These are phyloP conservation scores for Maconellicoccus hirsutus DNA, from an alignment of 1,140 invertebrate genomes.

Conservation along the genomic window DNA sequence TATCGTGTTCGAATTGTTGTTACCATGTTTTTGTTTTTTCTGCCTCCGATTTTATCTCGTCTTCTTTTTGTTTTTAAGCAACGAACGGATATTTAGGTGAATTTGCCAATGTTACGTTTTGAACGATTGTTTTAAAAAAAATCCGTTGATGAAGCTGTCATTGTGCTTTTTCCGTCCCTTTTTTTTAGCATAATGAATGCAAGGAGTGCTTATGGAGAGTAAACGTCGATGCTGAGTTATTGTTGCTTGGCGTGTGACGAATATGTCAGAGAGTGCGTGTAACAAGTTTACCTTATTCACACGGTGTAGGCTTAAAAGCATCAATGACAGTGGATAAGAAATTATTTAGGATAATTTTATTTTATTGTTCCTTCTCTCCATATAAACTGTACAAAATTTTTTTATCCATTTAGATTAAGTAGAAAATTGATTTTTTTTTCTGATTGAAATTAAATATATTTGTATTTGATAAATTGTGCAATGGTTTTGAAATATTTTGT, in stretches of 20 bases:
- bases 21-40: background rate
- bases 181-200: no score
- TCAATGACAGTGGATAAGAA: background rate
- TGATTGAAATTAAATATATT: conserved; percentile 1
- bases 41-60: no score
- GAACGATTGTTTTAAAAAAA: background rate
- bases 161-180: background rate
- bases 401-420: conserved; percentile 14
- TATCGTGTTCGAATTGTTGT: background rate
- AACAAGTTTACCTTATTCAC: no score
- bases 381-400: conserved; percentile 11
- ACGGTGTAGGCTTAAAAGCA: background rate
- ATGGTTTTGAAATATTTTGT: conserved; percentile 21
- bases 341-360: background rate
- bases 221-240: no score
- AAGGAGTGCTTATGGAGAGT: no score
- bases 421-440: conserved; percentile 21
- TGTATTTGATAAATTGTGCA: conserved; percentile 16
- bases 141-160: background rate
- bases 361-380: conserved; percentile 3
- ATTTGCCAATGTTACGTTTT: background rate
- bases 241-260: no score
- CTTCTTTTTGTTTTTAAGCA: no score
- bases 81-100: background rate
- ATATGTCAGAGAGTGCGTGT: no score